Evolutionary conservation across 2,888 invertebrate species (phyloP).

Genomic region (Synanthedon tipuliformis): DNA sequence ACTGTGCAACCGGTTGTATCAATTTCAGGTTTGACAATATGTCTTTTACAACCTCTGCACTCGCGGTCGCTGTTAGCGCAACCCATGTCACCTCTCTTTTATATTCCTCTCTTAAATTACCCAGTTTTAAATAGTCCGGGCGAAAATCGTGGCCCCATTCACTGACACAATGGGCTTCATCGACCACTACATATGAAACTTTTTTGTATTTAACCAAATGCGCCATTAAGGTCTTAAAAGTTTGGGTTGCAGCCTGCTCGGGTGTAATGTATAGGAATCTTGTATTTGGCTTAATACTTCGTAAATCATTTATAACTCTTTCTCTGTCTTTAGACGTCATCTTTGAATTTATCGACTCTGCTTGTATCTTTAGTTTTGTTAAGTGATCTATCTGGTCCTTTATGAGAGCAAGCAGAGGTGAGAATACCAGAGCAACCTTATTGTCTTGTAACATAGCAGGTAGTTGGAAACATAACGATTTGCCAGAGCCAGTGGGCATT

Average conservation of each 20-base stretch:
- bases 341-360: conserved; percentile 94
- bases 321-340: conserved; percentile 82
- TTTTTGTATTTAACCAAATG: conserved; percentile 80
- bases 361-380: conserved; percentile 78
- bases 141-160: conserved; percentile 99
- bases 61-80: conserved; percentile 96
- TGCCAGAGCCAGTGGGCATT: conserved; percentile 99
- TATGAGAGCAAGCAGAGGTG: conserved; percentile 95
- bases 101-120: conserved; percentile 67
- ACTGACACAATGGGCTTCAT: conserved; percentile 98
- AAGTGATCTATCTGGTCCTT: conserved; percentile 96
- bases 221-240: conserved; percentile 76
- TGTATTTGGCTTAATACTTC: conserved; percentile 77
- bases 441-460: conserved; percentile 87
- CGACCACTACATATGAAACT: conserved; percentile 91
- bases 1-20: conserved; percentile 76
- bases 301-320: conserved; percentile 81
- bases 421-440: conserved; percentile 92
- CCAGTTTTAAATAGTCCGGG: conserved; percentile 93
- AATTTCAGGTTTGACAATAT: conserved; percentile 80
- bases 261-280: conserved; percentile 96
- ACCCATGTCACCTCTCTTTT: conserved; percentile 80
- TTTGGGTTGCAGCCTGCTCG: conserved; percentile 89
- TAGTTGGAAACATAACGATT: conserved; percentile 96
- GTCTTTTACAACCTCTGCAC: conserved; percentile 82